These are phyloP conservation scores for Agrochola litura DNA, from an alignment of 2,888 invertebrate genomes.

Conservation along the genomic window DNA sequence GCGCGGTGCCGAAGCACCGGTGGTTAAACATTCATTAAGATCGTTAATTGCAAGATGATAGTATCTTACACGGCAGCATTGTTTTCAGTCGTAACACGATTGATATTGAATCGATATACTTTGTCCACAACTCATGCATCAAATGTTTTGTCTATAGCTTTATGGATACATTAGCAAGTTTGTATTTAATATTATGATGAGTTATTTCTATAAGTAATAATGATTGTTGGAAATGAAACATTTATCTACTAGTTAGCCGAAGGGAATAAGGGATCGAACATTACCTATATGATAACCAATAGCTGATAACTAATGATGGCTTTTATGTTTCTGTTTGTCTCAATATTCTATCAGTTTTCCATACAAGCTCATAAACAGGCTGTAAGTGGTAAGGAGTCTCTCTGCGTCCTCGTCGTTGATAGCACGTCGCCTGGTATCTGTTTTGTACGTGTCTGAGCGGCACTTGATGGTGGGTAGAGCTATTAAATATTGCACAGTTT, in stretches of 20 bases:
- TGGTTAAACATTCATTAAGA: background rate
- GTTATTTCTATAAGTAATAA: too few species aligned
- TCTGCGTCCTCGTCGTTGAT: background rate
- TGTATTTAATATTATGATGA: too few species aligned
- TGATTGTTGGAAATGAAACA: background rate
- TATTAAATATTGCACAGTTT: constrained; percentile 14
- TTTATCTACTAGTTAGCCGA: background rate
- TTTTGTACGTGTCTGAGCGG: background rate
- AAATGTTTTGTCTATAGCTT: background rate
- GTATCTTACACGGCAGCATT: constrained; percentile 14
- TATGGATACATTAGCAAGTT: background rate
- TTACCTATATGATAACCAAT: too few species aligned
- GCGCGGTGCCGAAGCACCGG: background rate
- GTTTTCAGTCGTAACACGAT: background rate
- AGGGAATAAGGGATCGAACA: constrained; percentile 1
- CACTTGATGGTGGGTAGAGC: constrained; percentile 1
- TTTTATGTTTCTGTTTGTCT: background rate
- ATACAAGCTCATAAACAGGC: background rate
- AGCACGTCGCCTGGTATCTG: background rate
- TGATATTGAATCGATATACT: background rate
- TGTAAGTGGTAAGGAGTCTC: background rate
- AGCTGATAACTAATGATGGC: background rate
- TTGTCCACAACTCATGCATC: background rate
- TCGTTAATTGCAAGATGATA: constrained; percentile 6
- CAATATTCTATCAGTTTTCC: background rate